phyloP scores from a whole-genome alignment of 2,113 vertebrate species.

The Cynocephalus volans region DNA sequence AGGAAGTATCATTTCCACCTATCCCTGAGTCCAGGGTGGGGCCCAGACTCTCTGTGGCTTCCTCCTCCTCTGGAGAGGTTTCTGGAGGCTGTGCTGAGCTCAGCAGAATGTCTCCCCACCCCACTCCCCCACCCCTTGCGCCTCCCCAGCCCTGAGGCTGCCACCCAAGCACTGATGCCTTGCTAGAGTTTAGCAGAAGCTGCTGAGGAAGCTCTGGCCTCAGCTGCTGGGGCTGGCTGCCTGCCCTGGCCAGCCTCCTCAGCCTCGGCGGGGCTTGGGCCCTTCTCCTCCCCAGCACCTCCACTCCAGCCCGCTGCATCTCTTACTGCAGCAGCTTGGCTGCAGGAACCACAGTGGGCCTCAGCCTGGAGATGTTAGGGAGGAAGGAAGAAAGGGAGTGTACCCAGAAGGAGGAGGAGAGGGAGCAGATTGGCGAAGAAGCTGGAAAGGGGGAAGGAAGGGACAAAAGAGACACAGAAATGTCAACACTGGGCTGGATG shows the following conservation, averaged over 20 bases:
- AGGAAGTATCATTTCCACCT: neutral
- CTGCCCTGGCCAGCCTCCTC: slow-evolving; percentile 60
- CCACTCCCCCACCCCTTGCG: neutral
- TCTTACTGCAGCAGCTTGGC: neutral
- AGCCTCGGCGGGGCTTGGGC: slow-evolving; percentile 56
- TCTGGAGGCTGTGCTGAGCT: slow-evolving; percentile 69
- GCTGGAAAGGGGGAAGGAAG: neutral
- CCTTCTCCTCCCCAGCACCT: neutral
- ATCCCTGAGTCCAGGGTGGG: neutral
- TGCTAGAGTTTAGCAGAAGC: slow-evolving; percentile 72
- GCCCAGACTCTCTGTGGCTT: neutral
- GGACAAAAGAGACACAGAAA: neutral
- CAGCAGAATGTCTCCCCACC: neutral
- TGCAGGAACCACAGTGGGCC: slow-evolving; percentile 9
- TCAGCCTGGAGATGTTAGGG: slow-evolving; percentile 28
- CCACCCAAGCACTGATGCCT: slow-evolving; percentile 40
- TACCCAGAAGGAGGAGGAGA: neutral
- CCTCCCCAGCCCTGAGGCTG: neutral
- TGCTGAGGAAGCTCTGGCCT: slow-evolving; percentile 80
- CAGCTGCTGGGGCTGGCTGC: slow-evolving; percentile 46
- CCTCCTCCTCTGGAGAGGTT: slow-evolving; percentile 10
- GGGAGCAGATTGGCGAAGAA: neutral
- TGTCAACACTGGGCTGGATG: neutral
- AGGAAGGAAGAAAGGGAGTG: neutral
- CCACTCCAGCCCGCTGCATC: neutral